Base-by-base conservation (phyloP, 2,797 vertebrate species). In the Anguilla pacifica region DNA sequence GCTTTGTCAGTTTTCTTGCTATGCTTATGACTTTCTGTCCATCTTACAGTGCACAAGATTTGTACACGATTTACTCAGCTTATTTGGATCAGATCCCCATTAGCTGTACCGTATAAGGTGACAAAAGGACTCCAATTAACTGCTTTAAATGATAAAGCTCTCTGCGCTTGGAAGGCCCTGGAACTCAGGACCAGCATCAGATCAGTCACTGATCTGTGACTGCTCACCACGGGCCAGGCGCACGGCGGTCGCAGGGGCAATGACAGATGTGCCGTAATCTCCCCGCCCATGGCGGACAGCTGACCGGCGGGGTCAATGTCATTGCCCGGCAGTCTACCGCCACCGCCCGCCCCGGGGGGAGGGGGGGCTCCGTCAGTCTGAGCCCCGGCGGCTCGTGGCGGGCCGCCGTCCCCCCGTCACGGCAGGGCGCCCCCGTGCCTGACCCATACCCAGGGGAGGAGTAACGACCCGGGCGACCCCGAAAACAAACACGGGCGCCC, bases 381-480 rank as follows among this genome's bases (percentile, higher is more conserved):
- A 25, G 6, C 6, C 11, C 84, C 10, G 64, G 28, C 64, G 25
- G 64, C 64, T 6, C 6, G 64, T 70, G 25, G 15, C 15, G 19
- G 64, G 5, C 10, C n/a, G n/a, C 10, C 19, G 61, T 77, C 81
- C 43, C 86, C n/a, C 46, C 28, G 11, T 43, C 86, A 31, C 53
- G 19, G 84, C 61, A 9, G 83, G 86, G 49, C 22, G 49, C 7
- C 72, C 64, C 11, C 25, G 59, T 19, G 31, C 59, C 55, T 87
- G 59, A 67, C 43, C 4, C 72, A 92, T 92, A 92, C 90, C 89
- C 91, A 0, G 85, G 92, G 90, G 94, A 91, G 93, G 91, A 91
- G 81, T 91, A 91, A 93, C 90, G 91, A 92, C 91, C 92, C 92
- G 91, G 88, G 91, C 89, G 86, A 93, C 90, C 92, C 89, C 82